A percentile compares a stretch with the other conserved stretches of the same genome.
These are phyloP conservation scores for Macrosiphum euphorbiae DNA, from an alignment of 2,888 invertebrate species.

Conservation along the genomic window DNA sequence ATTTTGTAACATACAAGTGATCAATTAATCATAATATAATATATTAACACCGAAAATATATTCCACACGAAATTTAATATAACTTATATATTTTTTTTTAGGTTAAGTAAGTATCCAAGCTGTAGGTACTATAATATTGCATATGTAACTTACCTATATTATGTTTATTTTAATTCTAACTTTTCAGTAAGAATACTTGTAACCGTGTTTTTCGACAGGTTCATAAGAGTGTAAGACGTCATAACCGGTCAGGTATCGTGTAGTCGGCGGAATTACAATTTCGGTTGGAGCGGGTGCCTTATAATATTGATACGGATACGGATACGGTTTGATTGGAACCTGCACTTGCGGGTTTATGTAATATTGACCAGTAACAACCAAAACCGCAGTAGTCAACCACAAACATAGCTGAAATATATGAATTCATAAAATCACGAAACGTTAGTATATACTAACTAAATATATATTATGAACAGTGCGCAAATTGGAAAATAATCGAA, in stretches of 20 bases:
- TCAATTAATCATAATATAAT: no score
- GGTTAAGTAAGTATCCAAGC: not conserved
- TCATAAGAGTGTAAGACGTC: slow-evolving; percentile 68
- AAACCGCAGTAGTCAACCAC: slow-evolving; percentile 17
- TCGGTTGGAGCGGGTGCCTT: slow-evolving; percentile 28
- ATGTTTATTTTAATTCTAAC: not conserved
- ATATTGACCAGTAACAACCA: slow-evolving; percentile 45
- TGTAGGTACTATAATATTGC: not conserved
- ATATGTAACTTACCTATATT: not conserved
- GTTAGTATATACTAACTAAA: not conserved
- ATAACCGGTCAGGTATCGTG: slow-evolving; percentile 68
- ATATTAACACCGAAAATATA: not conserved
- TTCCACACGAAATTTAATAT: not conserved
- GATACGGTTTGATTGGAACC: slow-evolving; percentile 44
- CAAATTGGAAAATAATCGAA: no score
- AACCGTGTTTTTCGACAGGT: slow-evolving; percentile 70
- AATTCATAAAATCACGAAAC: not conserved
- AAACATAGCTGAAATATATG: slow-evolving; percentile 19
- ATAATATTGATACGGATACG: slow-evolving; percentile 46
- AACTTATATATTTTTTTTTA: not conserved
- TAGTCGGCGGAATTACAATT: slow-evolving; percentile 46
- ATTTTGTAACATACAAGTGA: not conserved
- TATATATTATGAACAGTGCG: not conserved
- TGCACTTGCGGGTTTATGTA: slow-evolving; percentile 38
- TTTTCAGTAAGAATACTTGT: slow-evolving; percentile 69